Percentiles rank a stretch among this genome's conserved stretches.
phyloP scores from a whole-genome alignment of 2,113 vertebrate species.

The Desmodus rotundus region DNA sequence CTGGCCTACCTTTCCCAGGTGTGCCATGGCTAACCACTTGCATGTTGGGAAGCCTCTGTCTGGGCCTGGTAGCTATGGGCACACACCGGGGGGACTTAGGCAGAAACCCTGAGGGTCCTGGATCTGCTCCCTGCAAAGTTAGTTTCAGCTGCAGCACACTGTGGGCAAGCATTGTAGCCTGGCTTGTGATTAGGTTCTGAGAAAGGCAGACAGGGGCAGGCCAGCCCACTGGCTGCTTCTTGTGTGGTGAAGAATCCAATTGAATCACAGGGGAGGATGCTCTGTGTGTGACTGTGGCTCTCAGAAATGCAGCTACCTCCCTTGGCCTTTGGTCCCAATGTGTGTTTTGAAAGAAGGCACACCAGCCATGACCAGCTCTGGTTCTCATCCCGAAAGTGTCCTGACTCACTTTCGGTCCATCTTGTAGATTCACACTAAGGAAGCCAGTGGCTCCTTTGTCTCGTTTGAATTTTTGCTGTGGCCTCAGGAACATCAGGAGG shows the following conservation, averaged over 20 bases:
- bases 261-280: accelerated
- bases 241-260: background rate
- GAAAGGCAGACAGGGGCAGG: background rate
- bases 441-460: background rate
- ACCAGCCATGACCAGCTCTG: background rate
- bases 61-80: background rate
- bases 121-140: background rate
- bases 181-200: background rate
- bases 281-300: background rate
- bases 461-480: background rate
- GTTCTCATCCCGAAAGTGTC: background rate
- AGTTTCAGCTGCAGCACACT: accelerated
- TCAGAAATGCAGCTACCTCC: background rate
- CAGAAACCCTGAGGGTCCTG: background rate
- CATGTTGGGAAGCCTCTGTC: too few relatives aligned
- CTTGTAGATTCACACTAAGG: background rate
- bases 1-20: background rate
- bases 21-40: background rate
- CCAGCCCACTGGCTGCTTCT: background rate
- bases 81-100: background rate
- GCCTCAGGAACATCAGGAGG: background rate
- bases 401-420: background rate
- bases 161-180: accelerated
- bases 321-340: background rate
- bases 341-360: constrained; percentile 4